Evolutionary conservation across 2,888 invertebrate species (phyloP), one percentile per base, ranked within the genome.

Genomic region (Drosophila emarginata): DNA sequence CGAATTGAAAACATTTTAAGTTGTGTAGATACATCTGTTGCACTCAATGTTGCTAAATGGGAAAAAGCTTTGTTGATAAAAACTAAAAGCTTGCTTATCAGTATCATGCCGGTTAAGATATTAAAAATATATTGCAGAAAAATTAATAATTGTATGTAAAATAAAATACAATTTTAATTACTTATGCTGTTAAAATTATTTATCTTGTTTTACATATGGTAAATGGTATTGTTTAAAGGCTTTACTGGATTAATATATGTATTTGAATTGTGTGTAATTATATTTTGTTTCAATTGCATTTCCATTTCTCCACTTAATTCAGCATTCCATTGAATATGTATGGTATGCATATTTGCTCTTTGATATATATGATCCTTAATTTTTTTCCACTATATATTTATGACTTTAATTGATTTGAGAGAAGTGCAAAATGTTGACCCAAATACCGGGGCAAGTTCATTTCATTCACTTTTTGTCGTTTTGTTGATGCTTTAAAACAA

Each of bases 1-100:
- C 0, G 1, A 4, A 21, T 18, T 45, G 14, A 58, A 62, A 58
- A 52, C 14, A 9, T 51, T 26, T 18, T 26, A 39, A 62, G 56
- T 36, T 37, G 52, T 45, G 2, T 45, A 12, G 74, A 70, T 67
- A 77, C 84, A 80, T 76, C 28, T 70, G 54, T 54, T 54, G 54
- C 54, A 54, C 36, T 36, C 7, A 12, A 36, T 63, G 72, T 45
- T 72, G 54, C 12, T 23, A n/a, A 0, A 2, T 7, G 7, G 9
- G 12, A 7, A 12, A 53, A 54, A 81, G 85, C 85, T 85, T 74
- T 63, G 1, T 14, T 5, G 37, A 64, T 65, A 65, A 28, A 28
- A 45, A 67, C 57, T 60, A 62, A 28, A 63, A 87, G 87, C 87
- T 80, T 87, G 80, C 79, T 80, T 87, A 80, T 84, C 81, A 69